phyloP scores from a whole-genome alignment of 2,888 invertebrate species.

The Drosophila antonietae region DNA sequence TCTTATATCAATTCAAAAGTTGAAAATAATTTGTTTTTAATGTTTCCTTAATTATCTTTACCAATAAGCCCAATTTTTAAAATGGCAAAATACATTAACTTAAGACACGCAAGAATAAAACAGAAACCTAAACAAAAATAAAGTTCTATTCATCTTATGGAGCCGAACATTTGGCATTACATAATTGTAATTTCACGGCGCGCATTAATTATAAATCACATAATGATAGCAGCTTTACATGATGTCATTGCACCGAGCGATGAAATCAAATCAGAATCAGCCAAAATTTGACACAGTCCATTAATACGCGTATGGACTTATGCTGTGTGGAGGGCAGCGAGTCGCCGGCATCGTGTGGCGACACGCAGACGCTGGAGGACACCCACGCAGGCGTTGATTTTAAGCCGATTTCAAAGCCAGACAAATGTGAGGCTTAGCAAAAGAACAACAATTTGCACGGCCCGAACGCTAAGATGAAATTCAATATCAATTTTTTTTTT shows the following conservation, averaged over 20 bases:
- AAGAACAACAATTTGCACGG: slow-evolving; percentile 64
- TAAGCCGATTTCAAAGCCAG: slow-evolving; percentile 79
- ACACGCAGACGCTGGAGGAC: slow-evolving; percentile 50
- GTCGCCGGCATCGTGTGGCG: slow-evolving; percentile 33
- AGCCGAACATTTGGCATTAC: background rate
- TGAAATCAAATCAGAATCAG: slow-evolving; percentile 51
- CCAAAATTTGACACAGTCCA: slow-evolving; percentile 59
- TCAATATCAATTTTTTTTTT: slow-evolving; percentile 56
- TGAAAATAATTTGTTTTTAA: background rate
- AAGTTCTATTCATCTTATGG: background rate
- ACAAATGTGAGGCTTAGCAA: slow-evolving; percentile 71
- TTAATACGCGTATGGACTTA: slow-evolving; percentile 70
- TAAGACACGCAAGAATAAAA: background rate
- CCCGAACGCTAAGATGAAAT: slow-evolving; percentile 59
- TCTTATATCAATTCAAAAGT: background rate
- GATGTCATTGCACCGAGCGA: slow-evolving; percentile 63
- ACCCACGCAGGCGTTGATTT: slow-evolving; percentile 79
- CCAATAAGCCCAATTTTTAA: background rate
- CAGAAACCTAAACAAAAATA: background rate
- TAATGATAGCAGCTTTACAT: slow-evolving; percentile 35
- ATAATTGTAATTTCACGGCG: slow-evolving; percentile 7
- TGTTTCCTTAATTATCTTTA: background rate
- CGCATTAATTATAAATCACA: slow-evolving; percentile 21
- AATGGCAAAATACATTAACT: background rate
- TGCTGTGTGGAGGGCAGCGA: slow-evolving; percentile 26